A percentile compares a stretch with the other conserved stretches of the same genome.
Evolutionary conservation across 2,888 invertebrate genomes (phyloP).

Genomic region (Hypercompe scribonia): DNA sequence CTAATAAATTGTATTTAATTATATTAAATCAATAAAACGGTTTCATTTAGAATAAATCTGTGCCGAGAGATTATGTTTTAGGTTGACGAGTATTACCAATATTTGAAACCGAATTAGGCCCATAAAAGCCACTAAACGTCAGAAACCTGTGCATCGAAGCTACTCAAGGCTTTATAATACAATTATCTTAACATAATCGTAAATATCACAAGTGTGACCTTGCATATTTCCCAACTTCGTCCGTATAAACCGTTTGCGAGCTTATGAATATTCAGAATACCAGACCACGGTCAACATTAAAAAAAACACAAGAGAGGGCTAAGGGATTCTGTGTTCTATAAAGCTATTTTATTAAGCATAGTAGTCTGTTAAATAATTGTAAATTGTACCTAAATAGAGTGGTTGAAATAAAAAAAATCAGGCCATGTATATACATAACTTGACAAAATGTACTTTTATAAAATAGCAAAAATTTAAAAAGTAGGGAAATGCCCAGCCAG

Average conservation of each 20-base stretch:
- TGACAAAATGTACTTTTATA: neutral
- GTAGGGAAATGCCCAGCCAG: too few relatives aligned
- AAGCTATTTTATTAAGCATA: neutral
- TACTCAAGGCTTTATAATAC: neutral
- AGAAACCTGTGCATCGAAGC: neutral
- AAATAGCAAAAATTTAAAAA: neutral
- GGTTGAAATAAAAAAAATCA: too few relatives aligned
- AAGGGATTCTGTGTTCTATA: neutral
- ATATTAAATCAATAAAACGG: neutral
- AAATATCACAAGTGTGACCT: neutral
- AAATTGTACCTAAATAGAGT: too few relatives aligned
- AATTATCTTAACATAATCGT: neutral
- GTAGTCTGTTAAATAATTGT: neutral
- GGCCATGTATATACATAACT: too few relatives aligned
- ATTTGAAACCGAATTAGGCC: neutral
- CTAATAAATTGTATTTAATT: neutral
- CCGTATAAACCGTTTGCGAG: neutral
- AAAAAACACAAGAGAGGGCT: neutral
- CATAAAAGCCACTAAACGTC: neutral
- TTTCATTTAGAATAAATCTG: neutral
- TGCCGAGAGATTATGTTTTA: neutral
- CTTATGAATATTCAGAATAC: neutral
- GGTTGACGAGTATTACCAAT: neutral
- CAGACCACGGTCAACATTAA: neutral
- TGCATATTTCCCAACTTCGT: neutral